phyloP scores from a whole-genome alignment of 2,797 vertebrate genomes.

The Sebastolobus altivelis region DNA sequence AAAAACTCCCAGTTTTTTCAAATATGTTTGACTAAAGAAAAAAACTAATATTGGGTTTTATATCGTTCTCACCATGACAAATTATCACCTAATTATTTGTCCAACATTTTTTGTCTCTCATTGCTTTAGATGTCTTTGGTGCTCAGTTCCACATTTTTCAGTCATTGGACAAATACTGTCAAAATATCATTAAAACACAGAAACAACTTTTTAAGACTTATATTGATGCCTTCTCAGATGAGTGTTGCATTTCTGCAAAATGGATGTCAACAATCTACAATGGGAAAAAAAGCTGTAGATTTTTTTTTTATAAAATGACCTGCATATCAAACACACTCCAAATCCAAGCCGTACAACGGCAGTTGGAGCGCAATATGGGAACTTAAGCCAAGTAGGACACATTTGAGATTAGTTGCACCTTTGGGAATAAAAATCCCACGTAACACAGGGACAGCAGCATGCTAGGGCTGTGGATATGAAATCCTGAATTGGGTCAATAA shows the following conservation, averaged over 20 bases:
- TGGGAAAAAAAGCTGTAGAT: not conserved
- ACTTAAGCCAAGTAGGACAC: conserved; percentile 50
- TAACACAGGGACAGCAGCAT: conserved; percentile 17
- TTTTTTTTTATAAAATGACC: not conserved
- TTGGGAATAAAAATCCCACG: conserved; percentile 58
- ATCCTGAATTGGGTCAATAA: conserved; percentile 35
- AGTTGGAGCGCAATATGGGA: conserved; percentile 41
- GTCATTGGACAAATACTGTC: not conserved
- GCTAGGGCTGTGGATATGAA: conserved; percentile 16
- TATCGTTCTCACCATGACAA: not conserved
- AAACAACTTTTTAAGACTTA: not conserved
- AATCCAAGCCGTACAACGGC: conserved; percentile 9
- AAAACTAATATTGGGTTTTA: not conserved
- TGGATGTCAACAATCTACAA: not conserved
- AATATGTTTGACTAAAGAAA: not conserved
- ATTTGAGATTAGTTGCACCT: conserved; percentile 59
- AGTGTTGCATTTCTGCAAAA: not conserved
- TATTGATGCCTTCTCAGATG: not conserved
- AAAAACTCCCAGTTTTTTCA: not conserved
- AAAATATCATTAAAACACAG: not conserved
- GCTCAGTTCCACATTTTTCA: not conserved
- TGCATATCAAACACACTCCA: conserved; percentile 5
- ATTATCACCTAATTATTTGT: not conserved
- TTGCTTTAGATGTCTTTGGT: not conserved
- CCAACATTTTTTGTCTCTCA: not conserved